Base-by-base conservation (phyloP, 2,888 invertebrate species). In the Hypena proboscidalis region DNA sequence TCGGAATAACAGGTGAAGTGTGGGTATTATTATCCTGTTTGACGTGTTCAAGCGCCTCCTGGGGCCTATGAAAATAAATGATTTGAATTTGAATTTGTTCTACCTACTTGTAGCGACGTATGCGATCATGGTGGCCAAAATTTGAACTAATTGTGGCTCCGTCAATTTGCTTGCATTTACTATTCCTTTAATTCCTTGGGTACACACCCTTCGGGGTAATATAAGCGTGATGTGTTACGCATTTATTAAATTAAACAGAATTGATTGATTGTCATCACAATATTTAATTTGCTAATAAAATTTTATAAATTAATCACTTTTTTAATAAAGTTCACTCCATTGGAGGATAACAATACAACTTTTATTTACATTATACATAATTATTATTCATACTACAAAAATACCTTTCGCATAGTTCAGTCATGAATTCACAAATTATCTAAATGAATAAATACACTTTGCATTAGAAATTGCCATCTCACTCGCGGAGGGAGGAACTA, bases 351-450 rank as follows among this genome's bases (percentile, higher is more conserved):
- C 78, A 81, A 70, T 61, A 62, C 50, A 54, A 51, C 46, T 57
- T 54, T 40, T 54, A 63, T 50, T 34, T 58, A 60, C 33, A 42
- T 35, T 31, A 33, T 29, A 42, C 38, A 49, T 35, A 46, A 39
- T 39, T 45, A 35, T 44, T 30, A 47, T 56, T 60, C 37, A 42
- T 61, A 55, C 67, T 83, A 83, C 58, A 84, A 84, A 84, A 84
- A 84, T 84, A 85, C 75, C 83, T 83, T 83, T 83, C 83, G 82
- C 84, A 78, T 71, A 68, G 61, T 71, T 85, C 85, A 85, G 85
- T 85, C 85, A 71, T 47, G 36, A 43, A 50, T 59, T 51, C 57
- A 59, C 53, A 52, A 29, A 39, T 38, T 46, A 33, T 17, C 17
- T 17, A n/a, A n/a, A n/a, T n/a, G n/a, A n/a, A n/a, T n/a, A 35